Percentiles rank a stretch among this genome's conserved stretches.
phyloP scores from a whole-genome alignment of 1,140 invertebrate species.

The Polypedilum pembai region DNA sequence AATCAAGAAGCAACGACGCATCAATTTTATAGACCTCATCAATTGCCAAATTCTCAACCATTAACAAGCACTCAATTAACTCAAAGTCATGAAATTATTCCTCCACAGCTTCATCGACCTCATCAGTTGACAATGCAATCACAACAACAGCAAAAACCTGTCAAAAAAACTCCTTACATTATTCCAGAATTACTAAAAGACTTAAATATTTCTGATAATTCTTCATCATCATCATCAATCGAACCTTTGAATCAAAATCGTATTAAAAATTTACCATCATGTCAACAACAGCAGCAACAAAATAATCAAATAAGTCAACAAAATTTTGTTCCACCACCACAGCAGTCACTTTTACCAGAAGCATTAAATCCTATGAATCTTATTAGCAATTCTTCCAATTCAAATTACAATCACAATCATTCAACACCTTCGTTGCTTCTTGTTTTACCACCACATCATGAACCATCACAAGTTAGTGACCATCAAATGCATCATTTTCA shows the following conservation, averaged over 20 bases:
- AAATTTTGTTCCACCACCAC: background rate
- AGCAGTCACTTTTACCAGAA: background rate
- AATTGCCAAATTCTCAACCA: background rate
- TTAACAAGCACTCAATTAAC: too few species aligned
- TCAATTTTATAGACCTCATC: background rate
- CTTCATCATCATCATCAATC: background rate
- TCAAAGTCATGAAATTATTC: background rate
- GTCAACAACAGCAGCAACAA: background rate
- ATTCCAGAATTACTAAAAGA: conserved; percentile 16
- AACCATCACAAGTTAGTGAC: background rate
- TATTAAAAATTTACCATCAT: background rate
- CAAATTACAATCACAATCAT: background rate
- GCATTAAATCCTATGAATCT: background rate
- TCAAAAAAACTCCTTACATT: background rate
- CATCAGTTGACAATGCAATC: background rate
- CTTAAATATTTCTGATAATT: background rate
- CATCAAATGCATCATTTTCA: conserved; percentile 25
- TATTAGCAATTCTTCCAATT: background rate
- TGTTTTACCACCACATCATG: conserved; percentile 1
- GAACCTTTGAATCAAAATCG: background rate
- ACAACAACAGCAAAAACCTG: background rate
- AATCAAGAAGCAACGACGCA: too few species aligned
- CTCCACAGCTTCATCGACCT: background rate
- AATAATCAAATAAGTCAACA: background rate
- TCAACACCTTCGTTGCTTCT: background rate